Conservation (phyloP, 2,797 vertebrate genomes). For the Gastrophryne carolinensis region DNA sequence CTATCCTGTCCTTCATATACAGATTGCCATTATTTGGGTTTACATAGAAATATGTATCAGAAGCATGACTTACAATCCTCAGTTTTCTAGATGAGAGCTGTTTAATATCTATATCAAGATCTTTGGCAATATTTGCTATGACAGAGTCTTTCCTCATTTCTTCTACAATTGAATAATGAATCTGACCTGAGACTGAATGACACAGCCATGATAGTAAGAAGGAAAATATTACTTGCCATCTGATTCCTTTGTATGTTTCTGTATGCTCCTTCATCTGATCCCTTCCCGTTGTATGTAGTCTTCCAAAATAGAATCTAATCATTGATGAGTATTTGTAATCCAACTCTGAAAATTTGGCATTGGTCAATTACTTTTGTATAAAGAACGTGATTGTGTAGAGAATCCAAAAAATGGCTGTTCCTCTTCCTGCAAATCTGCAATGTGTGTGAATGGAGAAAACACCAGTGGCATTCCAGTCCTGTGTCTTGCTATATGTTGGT, state of each 20-base stretch:
- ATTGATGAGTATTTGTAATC: neutral
- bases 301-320: neutral
- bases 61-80: conserved; percentile 57
- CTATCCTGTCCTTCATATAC: conserved; percentile 52
- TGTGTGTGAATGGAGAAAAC: neutral
- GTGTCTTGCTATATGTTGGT: conserved; percentile 27
- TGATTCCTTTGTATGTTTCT: conserved; percentile 18
- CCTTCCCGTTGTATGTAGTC: neutral
- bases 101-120: conserved; percentile 54
- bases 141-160: conserved; percentile 40
- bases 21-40: conserved; percentile 51
- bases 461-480: conserved; percentile 10
- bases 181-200: conserved; percentile 35
- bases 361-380: neutral
- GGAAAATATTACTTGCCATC: conserved; percentile 39
- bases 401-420: conserved; percentile 10
- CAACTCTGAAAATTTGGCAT: too few species aligned
- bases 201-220: conserved; percentile 33
- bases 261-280: neutral
- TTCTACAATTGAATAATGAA: conserved; percentile 42
- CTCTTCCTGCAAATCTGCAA: neutral
- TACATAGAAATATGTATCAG: conserved; percentile 57
- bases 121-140: conserved; percentile 58
- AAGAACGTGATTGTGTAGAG: neutral
- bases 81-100: conserved; percentile 47